Base-by-base conservation (phyloP, 92 coral and sea anemone species). In the Palythoa grandiflora region DNA sequence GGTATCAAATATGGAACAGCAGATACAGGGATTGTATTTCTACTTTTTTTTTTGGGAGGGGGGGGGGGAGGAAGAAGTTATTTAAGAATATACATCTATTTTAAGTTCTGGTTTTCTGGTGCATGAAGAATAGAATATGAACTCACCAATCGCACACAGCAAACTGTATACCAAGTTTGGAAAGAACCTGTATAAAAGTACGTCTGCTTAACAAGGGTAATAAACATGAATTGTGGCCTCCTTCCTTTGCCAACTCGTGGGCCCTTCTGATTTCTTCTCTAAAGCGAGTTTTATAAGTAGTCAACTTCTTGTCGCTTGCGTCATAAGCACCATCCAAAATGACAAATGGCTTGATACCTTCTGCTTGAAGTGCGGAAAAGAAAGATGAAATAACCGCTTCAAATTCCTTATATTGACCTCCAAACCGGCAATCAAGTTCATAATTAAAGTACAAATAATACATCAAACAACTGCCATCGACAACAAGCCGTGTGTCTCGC, bases 61-160 rank as follows among this genome's bases (percentile, higher is more conserved):
- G n/a, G n/a, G n/a, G n/a, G 28, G 28, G 28, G 28, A 28, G 28
- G 28, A 28, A 28, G 28, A 28, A 28, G 28, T 28, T 28, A 28
- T 28, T 28, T 28, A 28, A 28, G 28, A 40, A 40, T 1, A 40
- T 5, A 40, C 47, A 40, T 40, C 47, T 44, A 44, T 8, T 44
- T 44, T 44, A 5, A 44, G 50, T 8, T 44, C 5, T 44, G 50
- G 50, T 44, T 5, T 8, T 44, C 5, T 44, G 50, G 50, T 44
- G 50, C 50, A 44, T 44, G 7, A 44, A 44, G 50, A 5, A 28
- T 8, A 8, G 50, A 44, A 35, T 12, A 9, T 36, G 75, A 12
- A 52, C 96, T 89, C 91, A 96, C 98, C 98, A 89, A 70, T 96
- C 98, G 83, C 95, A 93, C 11, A 93, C 92, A 8, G 92, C 98